Evolutionary conservation across 2,888 invertebrate genomes (phyloP), one percentile per base, ranked within the genome.

Genomic region (Poecilobothrus nobilitatus): DNA sequence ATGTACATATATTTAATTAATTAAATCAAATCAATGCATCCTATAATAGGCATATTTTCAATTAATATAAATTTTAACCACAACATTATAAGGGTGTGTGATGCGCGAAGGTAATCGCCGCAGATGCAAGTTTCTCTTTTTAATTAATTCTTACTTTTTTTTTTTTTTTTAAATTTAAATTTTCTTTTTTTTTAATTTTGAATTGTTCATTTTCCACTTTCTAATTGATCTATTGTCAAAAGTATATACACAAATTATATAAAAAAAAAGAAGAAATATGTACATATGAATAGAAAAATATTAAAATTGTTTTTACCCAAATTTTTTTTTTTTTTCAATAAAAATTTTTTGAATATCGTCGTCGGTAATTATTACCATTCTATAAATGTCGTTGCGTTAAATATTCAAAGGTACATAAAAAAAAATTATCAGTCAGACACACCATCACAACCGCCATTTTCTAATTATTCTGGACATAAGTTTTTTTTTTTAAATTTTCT

Each of bases 21-120:
- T 37, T 7, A 37, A 37, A 53, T 18, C 53, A 53, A 53, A 53
- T 53, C 53, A 53, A 53, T 53, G 53, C 53, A 53, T 53, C 18
- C 53, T 44, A n/a, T n/a, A 18, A 53, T 53, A 53, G 53, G 15
- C 53, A 53, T 18, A 53, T 53, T 53, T 53, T 53, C 53, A 53
- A 53, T 53, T 53, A 53, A 53, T 53, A 3, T 44, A n/a, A n/a
- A n/a, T 27, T 41, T 12, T 12, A 53, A 53, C 53, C 53, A 53
- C 53, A 18, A 53, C n/a, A 18, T 12, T 41, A 12, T 18, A 18
- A 53, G 53, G 53, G 53, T 53, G 53, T 53, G 53, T 53, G 53
- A 53, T 53, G 53, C 53, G 53, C 53, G 53, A 53, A 53, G 53
- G 53, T 53, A 53, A 53, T 53, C 53, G 53, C 53, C 53, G 53